phyloP scores from a whole-genome alignment of 2,888 invertebrate genomes.

The Exephanes ischioxanthus region DNA sequence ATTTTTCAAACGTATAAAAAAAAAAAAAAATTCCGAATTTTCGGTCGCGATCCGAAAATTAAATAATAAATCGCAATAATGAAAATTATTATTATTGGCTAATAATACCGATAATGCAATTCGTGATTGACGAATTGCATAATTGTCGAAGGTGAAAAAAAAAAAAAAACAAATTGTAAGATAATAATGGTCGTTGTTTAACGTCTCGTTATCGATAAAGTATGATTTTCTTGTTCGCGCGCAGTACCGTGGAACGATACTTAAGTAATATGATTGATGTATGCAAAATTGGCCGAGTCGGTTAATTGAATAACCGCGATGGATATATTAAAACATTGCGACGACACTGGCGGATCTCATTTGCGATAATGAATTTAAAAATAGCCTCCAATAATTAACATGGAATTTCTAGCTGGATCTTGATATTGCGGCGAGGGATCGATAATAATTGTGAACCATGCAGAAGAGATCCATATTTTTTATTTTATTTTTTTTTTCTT shows the following conservation, averaged over 20 bases:
- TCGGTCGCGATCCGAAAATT: too few relatives aligned
- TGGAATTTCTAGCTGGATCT: neutral
- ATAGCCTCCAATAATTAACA: neutral
- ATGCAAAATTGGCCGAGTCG: neutral
- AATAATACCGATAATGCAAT: too few relatives aligned
- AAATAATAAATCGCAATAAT: too few relatives aligned
- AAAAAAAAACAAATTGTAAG: neutral
- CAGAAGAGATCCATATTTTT: neutral
- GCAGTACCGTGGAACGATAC: neutral
- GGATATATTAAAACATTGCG: neutral
- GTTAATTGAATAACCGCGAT: neutral
- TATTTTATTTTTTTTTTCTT: neutral
- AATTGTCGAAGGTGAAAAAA: slow-evolving; percentile 1
- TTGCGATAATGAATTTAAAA: neutral
- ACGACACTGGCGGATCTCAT: neutral
- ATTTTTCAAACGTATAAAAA: neutral
- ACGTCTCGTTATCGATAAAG: neutral
- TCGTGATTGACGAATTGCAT: neutral
- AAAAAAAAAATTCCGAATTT: too few relatives aligned
- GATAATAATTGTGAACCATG: neutral
- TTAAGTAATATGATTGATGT: neutral
- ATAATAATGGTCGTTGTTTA: too few relatives aligned
- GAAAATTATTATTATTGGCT: too few relatives aligned
- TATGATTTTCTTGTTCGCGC: neutral
- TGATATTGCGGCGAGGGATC: neutral